Evolutionary conservation across 2,797 vertebrate species (phyloP).

Genomic region (Simalia tracyae): DNA sequence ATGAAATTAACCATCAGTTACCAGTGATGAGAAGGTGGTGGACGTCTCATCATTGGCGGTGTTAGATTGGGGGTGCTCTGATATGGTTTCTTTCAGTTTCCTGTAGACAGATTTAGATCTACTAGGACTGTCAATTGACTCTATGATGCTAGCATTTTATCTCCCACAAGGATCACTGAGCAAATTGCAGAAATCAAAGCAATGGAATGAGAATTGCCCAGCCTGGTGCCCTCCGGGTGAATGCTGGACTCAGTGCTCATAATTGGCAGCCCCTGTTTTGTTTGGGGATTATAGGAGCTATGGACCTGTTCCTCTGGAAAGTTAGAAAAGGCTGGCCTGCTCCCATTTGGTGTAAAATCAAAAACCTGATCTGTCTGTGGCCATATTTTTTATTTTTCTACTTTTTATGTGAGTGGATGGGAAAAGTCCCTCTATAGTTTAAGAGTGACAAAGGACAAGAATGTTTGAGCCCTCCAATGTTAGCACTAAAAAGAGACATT

Average conservation of each 20-base stretch:
- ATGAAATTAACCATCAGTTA: too few species aligned
- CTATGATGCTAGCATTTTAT: too few species aligned
- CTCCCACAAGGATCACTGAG: background rate
- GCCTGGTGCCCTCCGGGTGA: background rate
- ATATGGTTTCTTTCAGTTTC: too few species aligned
- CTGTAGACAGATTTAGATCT: too few species aligned
- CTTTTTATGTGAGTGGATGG: background rate
- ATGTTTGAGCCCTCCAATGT: background rate
- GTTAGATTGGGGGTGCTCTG: too few species aligned
- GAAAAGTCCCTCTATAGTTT: background rate
- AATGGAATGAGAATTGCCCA: background rate
- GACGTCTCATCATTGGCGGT: too few species aligned
- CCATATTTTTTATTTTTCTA: background rate
- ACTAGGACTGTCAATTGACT: too few species aligned
- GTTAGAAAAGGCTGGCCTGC: background rate
- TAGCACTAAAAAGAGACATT: background rate
- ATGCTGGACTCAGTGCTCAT: background rate
- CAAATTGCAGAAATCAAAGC: background rate
- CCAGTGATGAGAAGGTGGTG: background rate
- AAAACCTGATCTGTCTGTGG: background rate
- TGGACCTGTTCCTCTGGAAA: background rate
- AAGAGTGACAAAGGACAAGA: background rate
- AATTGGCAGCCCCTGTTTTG: background rate
- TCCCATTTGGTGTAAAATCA: background rate
- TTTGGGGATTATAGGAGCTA: background rate